phyloP scores from a whole-genome alignment of 2,113 vertebrate genomes.

The Colistium nudipinnis region DNA sequence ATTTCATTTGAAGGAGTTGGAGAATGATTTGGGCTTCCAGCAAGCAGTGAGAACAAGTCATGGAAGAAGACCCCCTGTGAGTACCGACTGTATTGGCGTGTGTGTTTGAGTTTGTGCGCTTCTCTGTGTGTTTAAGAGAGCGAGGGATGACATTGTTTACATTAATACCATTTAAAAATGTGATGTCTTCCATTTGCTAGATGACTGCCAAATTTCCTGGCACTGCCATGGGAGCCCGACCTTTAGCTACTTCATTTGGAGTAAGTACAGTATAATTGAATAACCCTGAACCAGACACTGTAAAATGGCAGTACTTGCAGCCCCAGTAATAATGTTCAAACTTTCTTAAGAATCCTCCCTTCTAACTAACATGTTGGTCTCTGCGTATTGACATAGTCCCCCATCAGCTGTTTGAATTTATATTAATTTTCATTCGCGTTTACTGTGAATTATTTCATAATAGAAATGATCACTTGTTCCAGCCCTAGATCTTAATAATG shows the following conservation, averaged over 20 bases:
- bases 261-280: conserved; percentile 77
- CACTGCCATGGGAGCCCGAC: conserved; percentile 85
- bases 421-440: too few species aligned
- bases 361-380: too few species aligned
- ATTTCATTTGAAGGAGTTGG: conserved; percentile 89
- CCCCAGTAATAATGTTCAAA: not conserved
- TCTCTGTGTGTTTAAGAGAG: not conserved
- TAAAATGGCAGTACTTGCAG: not conserved
- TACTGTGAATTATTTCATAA: too few species aligned
- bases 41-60: conserved; percentile 93
- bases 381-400: too few species aligned
- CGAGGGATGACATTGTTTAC: not conserved
- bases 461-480: not conserved
- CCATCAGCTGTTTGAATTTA: too few species aligned
- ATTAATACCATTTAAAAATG: not conserved
- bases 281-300: not conserved
- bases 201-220: conserved; percentile 91
- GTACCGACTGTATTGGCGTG: conserved; percentile 12
- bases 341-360: too few species aligned
- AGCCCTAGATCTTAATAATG: not conserved
- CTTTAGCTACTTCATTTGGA: conserved; percentile 88
- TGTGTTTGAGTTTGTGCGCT: not conserved
- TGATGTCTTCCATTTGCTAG: conserved; percentile 68
- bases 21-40: conserved; percentile 93
- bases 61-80: conserved; percentile 93